Conservation (phyloP, 1,140 invertebrate species). For the Nephila pilipes region DNA sequence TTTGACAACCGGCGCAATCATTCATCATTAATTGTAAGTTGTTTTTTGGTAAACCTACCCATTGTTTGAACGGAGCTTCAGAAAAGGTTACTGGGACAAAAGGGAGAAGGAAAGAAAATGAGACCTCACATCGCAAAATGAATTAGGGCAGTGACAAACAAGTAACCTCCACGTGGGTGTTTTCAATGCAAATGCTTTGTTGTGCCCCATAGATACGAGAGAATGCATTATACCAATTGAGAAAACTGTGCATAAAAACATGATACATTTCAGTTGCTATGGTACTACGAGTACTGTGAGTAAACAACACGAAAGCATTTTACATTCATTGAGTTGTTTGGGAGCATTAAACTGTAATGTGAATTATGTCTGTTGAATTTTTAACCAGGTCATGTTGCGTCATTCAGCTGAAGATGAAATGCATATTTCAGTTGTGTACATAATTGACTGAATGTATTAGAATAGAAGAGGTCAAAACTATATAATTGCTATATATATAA, state of each 20-base stretch:
- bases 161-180: background rate
- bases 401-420: no score
- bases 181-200: background rate
- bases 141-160: background rate
- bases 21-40: no score
- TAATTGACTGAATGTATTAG: no score
- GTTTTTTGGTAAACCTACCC: no score
- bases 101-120: background rate
- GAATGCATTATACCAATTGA: background rate
- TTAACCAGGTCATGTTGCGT: background rate
- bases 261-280: constrained; percentile 10
- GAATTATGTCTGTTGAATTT: background rate
- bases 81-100: background rate
- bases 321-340: background rate
- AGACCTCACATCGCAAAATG: background rate
- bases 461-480: no score
- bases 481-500: no score
- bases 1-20: no score
- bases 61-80: no score
- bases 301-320: background rate
- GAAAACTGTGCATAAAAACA: background rate
- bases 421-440: no score
- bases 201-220: background rate
- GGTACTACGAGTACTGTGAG: background rate
- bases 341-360: background rate